These are phyloP conservation scores for Theonella swinhoei DNA, from an alignment of 37 sponge, comb jelly and placozoan species.

Conservation along the genomic window DNA sequence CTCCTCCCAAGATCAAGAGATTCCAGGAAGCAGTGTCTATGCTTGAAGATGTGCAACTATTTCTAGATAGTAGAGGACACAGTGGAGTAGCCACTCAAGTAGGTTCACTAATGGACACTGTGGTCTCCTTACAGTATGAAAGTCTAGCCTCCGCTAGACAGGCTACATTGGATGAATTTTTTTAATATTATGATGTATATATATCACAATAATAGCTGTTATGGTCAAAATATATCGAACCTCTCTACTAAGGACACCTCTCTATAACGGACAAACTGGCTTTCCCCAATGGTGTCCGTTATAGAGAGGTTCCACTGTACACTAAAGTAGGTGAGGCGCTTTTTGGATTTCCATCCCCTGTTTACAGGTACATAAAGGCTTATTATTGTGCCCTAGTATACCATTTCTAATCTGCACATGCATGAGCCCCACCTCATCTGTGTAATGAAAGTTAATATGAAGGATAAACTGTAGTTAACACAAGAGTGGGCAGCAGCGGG, in stretches of 20 bases:
- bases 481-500: too few species aligned
- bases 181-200: constrained; percentile 6
- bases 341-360: too few species aligned
- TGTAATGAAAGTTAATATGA: too few species aligned
- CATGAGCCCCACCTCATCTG: too few species aligned
- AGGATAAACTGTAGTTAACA: too few species aligned
- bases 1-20: background rate
- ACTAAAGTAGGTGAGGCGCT: too few species aligned
- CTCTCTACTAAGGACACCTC: constrained; percentile 23
- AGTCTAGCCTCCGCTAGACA: constrained; percentile 2
- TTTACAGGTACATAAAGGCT: too few species aligned
- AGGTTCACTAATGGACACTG: background rate
- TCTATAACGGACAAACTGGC: constrained; percentile 17
- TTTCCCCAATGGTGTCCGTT: constrained; percentile 29
- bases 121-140: too few species aligned
- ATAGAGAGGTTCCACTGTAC: constrained; percentile 52
- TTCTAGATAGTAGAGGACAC: background rate
- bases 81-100: background rate
- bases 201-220: background rate
- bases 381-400: too few species aligned
- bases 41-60: constrained; percentile 11
- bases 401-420: too few species aligned
- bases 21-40: constrained; percentile 1
- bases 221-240: background rate
- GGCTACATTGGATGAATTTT: constrained; percentile 6